Evolutionary conservation across 2,888 invertebrate genomes (phyloP).

Genomic region (Heliconius sara): DNA sequence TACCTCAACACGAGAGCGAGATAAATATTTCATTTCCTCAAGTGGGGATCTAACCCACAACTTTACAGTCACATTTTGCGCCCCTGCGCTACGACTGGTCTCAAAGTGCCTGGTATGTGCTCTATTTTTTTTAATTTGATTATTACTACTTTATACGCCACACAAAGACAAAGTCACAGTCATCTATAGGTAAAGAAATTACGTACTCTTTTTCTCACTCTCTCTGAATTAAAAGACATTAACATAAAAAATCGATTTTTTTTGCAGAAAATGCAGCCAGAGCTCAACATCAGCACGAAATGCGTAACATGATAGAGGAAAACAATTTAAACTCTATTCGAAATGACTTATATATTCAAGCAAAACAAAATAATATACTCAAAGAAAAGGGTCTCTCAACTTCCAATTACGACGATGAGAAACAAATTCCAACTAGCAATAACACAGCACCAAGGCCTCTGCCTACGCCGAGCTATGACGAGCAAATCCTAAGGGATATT

Average conservation of each 20-base stretch:
- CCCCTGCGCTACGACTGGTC: too few relatives aligned
- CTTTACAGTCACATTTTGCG: not conserved
- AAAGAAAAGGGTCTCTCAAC: constrained; percentile 4
- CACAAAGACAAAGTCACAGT: too few relatives aligned
- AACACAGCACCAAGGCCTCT: constrained; percentile 29
- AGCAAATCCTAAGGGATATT: constrained; percentile 53
- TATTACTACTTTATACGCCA: too few relatives aligned
- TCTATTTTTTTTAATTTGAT: too few relatives aligned
- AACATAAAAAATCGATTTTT: not conserved
- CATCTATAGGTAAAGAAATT: too few relatives aligned
- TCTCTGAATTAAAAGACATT: not conserved
- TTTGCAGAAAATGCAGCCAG: constrained; percentile 27
- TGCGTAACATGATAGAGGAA: constrained; percentile 17
- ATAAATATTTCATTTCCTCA: too few relatives aligned
- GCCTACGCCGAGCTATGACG: constrained; percentile 50
- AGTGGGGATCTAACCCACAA: not conserved
- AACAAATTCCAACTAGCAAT: constrained; percentile 40
- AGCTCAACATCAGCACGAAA: constrained; percentile 13
- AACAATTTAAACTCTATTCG: not conserved
- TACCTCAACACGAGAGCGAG: too few relatives aligned
- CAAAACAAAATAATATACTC: not conserved
- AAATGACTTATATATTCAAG: not conserved
- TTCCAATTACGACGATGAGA: constrained; percentile 1
- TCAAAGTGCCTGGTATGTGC: too few relatives aligned
- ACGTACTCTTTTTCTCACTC: too few relatives aligned